Evolutionary conservation across 2,113 vertebrate genomes (phyloP).

Genomic region (Mellivora capensis): DNA sequence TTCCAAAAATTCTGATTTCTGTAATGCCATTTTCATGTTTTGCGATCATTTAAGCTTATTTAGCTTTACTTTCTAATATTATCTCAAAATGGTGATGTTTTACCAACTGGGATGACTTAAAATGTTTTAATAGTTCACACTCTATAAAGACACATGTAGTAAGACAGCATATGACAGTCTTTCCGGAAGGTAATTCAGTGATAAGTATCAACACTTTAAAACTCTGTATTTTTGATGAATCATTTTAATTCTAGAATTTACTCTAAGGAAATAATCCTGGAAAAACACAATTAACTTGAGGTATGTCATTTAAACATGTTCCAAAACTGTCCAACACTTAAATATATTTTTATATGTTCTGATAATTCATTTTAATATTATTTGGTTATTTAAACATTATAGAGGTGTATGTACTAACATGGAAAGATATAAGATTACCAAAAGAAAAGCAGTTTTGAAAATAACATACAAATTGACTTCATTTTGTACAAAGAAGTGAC

Average conservation of each 20-base stretch:
- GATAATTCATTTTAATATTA: neutral
- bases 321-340: neutral
- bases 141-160: neutral
- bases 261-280: neutral
- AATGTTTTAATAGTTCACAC: neutral
- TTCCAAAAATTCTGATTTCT: neutral
- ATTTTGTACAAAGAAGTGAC: neutral
- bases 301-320: neutral
- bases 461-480: neutral
- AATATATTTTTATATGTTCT: neutral
- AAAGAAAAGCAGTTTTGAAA: neutral
- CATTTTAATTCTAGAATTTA: neutral
- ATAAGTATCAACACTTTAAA: neutral
- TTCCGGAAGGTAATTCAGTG: neutral
- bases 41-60: neutral
- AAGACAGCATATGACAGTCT: neutral
- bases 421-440: neutral
- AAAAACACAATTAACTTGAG: neutral
- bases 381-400: neutral
- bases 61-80: conserved; percentile 4
- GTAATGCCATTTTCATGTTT: neutral
- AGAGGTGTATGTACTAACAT: neutral
- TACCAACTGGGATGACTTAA: neutral
- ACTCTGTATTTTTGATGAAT: neutral
- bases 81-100: neutral